A percentile compares a stretch with the other conserved stretches of the same genome.
phyloP scores from a whole-genome alignment of 2,888 invertebrate genomes.

The Liopterus haemorrhoidalis region DNA sequence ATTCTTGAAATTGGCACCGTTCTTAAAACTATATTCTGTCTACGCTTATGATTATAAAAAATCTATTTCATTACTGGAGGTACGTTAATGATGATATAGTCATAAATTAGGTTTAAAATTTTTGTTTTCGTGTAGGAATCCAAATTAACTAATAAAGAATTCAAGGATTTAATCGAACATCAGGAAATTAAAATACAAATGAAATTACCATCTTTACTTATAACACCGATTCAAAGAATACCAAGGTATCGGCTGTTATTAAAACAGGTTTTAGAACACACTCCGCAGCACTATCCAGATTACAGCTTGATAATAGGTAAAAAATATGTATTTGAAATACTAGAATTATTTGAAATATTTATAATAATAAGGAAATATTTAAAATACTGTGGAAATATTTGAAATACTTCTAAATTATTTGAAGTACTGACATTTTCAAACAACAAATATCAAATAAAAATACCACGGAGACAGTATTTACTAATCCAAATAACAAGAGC shows the following conservation, averaged over 20 bases:
- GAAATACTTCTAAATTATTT: no score
- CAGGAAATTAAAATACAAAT: slow-evolving; percentile 66
- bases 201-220: slow-evolving; percentile 65
- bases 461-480: no score
- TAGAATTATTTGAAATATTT: no score
- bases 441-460: no score
- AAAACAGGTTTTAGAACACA: slow-evolving; percentile 60
- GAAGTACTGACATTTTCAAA: no score
- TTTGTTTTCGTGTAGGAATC: slow-evolving; percentile 44
- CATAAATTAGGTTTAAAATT: slow-evolving; percentile 18
- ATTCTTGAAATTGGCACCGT: slow-evolving; percentile 67
- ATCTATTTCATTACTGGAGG: slow-evolving; percentile 56
- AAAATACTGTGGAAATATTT: no score
- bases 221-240: slow-evolving; percentile 72
- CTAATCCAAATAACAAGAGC: no score
- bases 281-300: slow-evolving; percentile 53
- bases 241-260: slow-evolving; percentile 69
- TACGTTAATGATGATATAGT: slow-evolving; percentile 36
- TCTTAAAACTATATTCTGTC: slow-evolving; percentile 69
- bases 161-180: slow-evolving; percentile 53
- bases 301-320: slow-evolving; percentile 51
- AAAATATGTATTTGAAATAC: slow-evolving; percentile 13
- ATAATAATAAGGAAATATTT: no score
- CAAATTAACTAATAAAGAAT: slow-evolving; percentile 48
- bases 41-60: slow-evolving; percentile 70